Conservation (phyloP, 2,113 vertebrate genomes). For the Plotosus lineatus region DNA sequence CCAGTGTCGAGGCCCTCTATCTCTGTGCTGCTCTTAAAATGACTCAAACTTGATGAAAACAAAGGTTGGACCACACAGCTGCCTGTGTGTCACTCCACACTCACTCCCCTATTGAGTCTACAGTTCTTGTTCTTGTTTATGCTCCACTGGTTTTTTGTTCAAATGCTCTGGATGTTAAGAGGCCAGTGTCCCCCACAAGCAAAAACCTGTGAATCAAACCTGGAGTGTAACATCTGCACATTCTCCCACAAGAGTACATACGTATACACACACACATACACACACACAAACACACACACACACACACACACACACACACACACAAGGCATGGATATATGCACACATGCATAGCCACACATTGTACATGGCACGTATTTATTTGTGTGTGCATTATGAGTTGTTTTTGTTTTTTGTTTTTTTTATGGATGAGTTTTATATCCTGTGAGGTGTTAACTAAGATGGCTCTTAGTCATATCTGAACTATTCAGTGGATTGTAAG, state of each 20-base stretch:
- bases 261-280: conserved; percentile 38
- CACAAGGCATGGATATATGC: no score
- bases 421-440: no score
- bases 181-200: conserved; percentile 60
- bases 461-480: no score
- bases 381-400: conserved; percentile 55
- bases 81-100: conserved; percentile 29
- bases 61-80: conserved; percentile 45
- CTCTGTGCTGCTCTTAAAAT: conserved; percentile 69
- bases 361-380: conserved; percentile 69
- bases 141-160: conserved; percentile 58
- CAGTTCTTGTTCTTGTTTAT: conserved; percentile 32
- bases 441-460: no score
- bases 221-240: conserved; percentile 57
- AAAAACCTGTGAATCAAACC: conserved; percentile 72
- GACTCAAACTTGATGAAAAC: conserved; percentile 55
- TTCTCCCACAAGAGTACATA: conserved; percentile 30
- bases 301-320: conserved; percentile 33
- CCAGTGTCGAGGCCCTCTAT: conserved; percentile 32
- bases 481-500: no score
- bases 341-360: conserved; percentile 53
- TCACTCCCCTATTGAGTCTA: conserved; percentile 46
- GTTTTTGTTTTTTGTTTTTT: no score
- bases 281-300: conserved; percentile 34
- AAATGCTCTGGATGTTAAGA: conserved; percentile 54